phyloP scores from a whole-genome alignment of 2,888 invertebrate species.

The Gastrophysa polygoni region DNA sequence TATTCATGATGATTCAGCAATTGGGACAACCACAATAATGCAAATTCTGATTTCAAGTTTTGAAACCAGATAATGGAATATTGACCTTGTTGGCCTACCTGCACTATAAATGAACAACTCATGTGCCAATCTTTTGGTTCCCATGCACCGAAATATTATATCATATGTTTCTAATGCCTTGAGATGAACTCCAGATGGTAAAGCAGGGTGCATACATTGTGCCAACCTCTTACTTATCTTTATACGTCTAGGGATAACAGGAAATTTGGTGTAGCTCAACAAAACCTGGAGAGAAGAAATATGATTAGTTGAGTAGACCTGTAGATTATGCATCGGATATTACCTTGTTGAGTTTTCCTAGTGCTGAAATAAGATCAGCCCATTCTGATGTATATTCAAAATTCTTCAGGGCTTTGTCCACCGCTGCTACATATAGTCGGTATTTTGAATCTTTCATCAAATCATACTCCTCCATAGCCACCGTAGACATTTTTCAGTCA shows the following conservation, averaged over 20 bases:
- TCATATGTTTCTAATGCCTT: slow-evolving; percentile 92
- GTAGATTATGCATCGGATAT: slow-evolving; percentile 24
- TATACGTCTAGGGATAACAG: slow-evolving; percentile 83
- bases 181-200: slow-evolving; percentile 90
- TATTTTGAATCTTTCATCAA: slow-evolving; percentile 83
- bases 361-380: slow-evolving; percentile 90
- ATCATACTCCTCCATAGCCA: slow-evolving; percentile 77
- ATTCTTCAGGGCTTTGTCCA: slow-evolving; percentile 87
- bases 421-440: slow-evolving; percentile 76
- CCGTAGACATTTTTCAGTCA: slow-evolving; percentile 55
- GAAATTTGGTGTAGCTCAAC: slow-evolving; percentile 78
- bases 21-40: not conserved
- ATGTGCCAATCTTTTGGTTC: slow-evolving; percentile 77
- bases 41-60: too few relatives aligned
- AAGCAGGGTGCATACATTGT: slow-evolving; percentile 91
- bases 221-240: slow-evolving; percentile 89
- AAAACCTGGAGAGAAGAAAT: slow-evolving; percentile 67
- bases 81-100: slow-evolving; percentile 56
- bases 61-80: not conserved
- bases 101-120: slow-evolving; percentile 85
- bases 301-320: not conserved
- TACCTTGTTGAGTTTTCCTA: slow-evolving; percentile 90
- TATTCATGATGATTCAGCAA: not conserved
- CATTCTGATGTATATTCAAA: slow-evolving; percentile 95
- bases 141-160: slow-evolving; percentile 88